Percentiles rank a stretch among this genome's conserved stretches.
These are phyloP conservation scores for Habrosyne pyritoides DNA, from an alignment of 2,888 invertebrate genomes.

Conservation along the genomic window DNA sequence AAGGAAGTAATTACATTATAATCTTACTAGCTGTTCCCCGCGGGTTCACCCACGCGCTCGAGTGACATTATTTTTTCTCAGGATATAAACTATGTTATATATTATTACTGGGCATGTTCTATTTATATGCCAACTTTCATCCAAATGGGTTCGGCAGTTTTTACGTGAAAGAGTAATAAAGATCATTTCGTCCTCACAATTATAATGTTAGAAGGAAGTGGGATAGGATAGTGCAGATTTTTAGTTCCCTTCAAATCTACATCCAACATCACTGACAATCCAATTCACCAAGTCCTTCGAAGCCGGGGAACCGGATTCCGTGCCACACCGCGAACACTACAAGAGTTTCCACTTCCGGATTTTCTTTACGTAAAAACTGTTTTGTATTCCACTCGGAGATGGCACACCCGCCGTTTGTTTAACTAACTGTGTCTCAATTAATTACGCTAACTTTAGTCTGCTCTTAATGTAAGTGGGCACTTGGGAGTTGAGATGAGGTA, in stretches of 20 bases:
- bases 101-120: too few species aligned
- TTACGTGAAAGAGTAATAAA: too few species aligned
- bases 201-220: too few species aligned
- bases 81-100: too few species aligned
- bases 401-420: background rate
- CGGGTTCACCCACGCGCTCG: too few species aligned
- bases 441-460: slow-evolving; percentile 3
- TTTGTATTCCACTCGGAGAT: background rate
- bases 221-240: too few species aligned
- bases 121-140: too few species aligned
- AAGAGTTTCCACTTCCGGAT: background rate
- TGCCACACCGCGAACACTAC: background rate
- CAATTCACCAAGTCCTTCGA: background rate
- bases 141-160: too few species aligned
- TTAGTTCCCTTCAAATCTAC: background rate
- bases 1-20: too few species aligned
- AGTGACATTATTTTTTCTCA: too few species aligned
- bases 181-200: too few species aligned
- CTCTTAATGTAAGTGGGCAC: background rate
- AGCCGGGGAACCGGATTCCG: background rate
- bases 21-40: too few species aligned
- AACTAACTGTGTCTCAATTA: background rate
- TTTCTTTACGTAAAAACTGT: background rate
- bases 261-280: background rate
- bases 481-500: background rate